Conservation (phyloP, 2,888 invertebrate species). For the Pachydiplax longipennis region DNA sequence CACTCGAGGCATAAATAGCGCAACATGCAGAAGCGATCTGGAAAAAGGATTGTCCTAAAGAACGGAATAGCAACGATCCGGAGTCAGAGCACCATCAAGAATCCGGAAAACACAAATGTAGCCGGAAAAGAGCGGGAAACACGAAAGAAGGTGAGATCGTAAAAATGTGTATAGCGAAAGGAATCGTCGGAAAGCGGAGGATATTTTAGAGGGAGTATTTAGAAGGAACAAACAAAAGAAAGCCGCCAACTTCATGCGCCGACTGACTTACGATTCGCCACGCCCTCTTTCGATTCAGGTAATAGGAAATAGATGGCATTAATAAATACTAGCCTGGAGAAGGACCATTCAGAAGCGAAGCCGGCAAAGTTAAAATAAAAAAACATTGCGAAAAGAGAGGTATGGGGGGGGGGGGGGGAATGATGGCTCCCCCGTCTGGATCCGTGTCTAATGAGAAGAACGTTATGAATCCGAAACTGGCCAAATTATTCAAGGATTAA, state of each 20-base stretch:
- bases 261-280: constrained; percentile 7
- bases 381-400: neutral
- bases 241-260: constrained; percentile 9
- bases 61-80: no score
- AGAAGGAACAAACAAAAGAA: neutral
- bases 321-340: neutral
- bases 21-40: no score
- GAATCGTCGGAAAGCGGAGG: neutral
- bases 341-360: neutral
- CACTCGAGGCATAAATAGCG: no score
- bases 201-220: neutral
- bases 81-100: no score
- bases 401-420: neutral
- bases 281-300: neutral
- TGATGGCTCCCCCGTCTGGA: neutral
- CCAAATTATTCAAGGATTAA: neutral
- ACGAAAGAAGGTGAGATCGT: no score
- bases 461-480: neutral
- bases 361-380: neutral
- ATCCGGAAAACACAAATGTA: no score
- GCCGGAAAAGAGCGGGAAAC: no score
- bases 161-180: neutral
- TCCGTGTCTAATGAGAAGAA: neutral
- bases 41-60: no score
- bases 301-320: neutral